A percentile compares a stretch with the other conserved stretches of the same genome.
These are phyloP conservation scores for Drosophila ustulata DNA, from an alignment of 2,888 invertebrate genomes.

Conservation along the genomic window DNA sequence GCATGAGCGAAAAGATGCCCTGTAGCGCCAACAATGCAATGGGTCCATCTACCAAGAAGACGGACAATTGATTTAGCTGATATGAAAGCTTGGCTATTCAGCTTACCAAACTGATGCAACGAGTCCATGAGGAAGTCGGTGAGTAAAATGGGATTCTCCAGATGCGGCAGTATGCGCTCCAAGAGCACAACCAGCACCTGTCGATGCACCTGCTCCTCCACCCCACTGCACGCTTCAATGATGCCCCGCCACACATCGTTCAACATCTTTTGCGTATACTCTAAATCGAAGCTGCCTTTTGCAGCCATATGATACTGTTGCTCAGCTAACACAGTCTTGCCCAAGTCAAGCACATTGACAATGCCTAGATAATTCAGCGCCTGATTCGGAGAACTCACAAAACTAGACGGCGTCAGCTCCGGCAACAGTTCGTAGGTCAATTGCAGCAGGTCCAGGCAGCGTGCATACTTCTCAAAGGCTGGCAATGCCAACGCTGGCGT, in stretches of 20 bases:
- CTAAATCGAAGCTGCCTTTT: constrained; percentile 84
- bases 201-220: constrained; percentile 90
- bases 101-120: constrained; percentile 89
- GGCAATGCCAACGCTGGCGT: constrained; percentile 88
- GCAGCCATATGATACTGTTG: constrained; percentile 77
- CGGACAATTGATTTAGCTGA: too few species aligned
- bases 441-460: constrained; percentile 91
- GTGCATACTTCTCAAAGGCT: constrained; percentile 91
- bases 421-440: constrained; percentile 89
- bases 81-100: too few species aligned
- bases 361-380: constrained; percentile 88
- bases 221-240: constrained; percentile 86
- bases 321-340: constrained; percentile 72
- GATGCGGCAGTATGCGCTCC: constrained; percentile 92
- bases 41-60: constrained; percentile 89
- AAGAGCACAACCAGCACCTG: constrained; percentile 92
- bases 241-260: constrained; percentile 91
- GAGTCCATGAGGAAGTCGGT: constrained; percentile 97
- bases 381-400: constrained; percentile 86
- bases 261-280: constrained; percentile 87
- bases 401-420: constrained; percentile 86
- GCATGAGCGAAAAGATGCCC: constrained; percentile 95
- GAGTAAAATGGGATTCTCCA: constrained; percentile 92
- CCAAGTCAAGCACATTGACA: constrained; percentile 86
- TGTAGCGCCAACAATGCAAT: constrained; percentile 95